These are phyloP conservation scores for Eulemur mongoz DNA, from an alignment of 2,797 vertebrate species.

Conservation along the genomic window DNA sequence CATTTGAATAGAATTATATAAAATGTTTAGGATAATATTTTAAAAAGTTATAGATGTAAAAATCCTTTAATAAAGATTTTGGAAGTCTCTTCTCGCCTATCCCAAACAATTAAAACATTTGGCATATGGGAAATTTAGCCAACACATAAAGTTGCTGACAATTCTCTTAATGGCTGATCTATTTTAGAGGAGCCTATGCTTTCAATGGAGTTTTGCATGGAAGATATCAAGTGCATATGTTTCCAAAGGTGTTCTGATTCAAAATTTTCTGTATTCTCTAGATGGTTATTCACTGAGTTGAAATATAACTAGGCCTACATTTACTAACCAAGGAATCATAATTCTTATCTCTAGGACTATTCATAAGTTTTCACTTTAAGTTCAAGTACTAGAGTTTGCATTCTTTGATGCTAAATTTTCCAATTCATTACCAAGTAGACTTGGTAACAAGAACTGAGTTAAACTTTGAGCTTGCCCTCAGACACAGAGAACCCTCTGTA, in stretches of 20 bases:
- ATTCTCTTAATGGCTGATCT: neutral
- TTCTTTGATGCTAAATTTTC: neutral
- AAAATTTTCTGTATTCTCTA: neutral
- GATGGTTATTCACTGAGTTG: neutral
- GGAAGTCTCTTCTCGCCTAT: neutral
- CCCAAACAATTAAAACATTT: slow-evolving; percentile 9
- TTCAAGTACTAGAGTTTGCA: neutral
- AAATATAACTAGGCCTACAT: neutral
- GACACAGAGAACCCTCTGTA: neutral
- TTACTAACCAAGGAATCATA: neutral
- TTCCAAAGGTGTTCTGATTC: neutral
- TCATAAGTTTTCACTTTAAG: neutral
- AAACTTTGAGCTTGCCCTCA: neutral
- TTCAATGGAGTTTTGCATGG: neutral
- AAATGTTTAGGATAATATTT: slow-evolving; percentile 59
- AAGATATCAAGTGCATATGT: neutral
- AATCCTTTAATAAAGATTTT: slow-evolving; percentile 14
- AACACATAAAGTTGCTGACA: neutral
- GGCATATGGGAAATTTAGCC: neutral
- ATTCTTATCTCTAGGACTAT: neutral
- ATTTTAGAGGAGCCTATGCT: neutral
- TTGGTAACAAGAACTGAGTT: neutral
- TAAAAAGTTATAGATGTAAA: slow-evolving; percentile 17
- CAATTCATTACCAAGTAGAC: neutral
- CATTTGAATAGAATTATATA: slow-evolving; percentile 2